Evolutionary conservation across 2,113 vertebrate species (phyloP).

Genomic region (Charina bottae): DNA sequence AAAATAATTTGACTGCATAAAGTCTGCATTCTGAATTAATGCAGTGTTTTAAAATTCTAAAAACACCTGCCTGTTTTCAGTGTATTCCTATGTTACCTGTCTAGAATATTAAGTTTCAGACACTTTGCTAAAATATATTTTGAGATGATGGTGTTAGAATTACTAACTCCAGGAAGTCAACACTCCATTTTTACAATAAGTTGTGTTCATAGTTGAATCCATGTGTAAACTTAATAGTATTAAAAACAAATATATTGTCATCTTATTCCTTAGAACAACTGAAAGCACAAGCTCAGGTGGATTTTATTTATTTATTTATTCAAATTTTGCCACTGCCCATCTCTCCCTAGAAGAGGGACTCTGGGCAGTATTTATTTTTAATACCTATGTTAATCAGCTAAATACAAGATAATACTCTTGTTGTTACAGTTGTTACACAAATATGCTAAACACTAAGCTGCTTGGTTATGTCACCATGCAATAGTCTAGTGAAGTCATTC

Average conservation of each 20-base stretch:
- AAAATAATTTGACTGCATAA: conserved; percentile 7
- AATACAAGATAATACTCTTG: conserved; percentile 16
- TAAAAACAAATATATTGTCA: conserved; percentile 1
- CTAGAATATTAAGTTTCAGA: conserved; percentile 13
- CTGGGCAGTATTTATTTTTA: too few relatives aligned
- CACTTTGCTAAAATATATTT: background rate
- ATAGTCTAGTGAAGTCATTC: conserved; percentile 2
- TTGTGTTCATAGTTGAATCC: conserved; percentile 5
- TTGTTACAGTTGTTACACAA: conserved; percentile 7
- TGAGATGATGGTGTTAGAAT: background rate
- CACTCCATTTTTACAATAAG: conserved; percentile 2
- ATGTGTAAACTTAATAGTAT: conserved; percentile 12
- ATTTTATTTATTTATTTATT: too few relatives aligned
- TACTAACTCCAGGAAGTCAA: background rate
- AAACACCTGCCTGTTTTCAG: background rate
- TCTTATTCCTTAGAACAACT: conserved; percentile 12
- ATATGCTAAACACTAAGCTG: conserved; percentile 18
- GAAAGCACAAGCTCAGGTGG: conserved; percentile 32
- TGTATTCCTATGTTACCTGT: background rate
- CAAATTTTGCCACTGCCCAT: too few relatives aligned
- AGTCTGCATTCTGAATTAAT: conserved; percentile 12
- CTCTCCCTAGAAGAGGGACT: too few relatives aligned
- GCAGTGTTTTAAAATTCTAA: conserved; percentile 13
- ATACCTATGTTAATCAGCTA: conserved; percentile 21
- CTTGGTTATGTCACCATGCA: conserved; percentile 21